Evolutionary conservation across 1,140 invertebrate genomes (phyloP).

Genomic region (Holcopasites calliopsidis): DNA sequence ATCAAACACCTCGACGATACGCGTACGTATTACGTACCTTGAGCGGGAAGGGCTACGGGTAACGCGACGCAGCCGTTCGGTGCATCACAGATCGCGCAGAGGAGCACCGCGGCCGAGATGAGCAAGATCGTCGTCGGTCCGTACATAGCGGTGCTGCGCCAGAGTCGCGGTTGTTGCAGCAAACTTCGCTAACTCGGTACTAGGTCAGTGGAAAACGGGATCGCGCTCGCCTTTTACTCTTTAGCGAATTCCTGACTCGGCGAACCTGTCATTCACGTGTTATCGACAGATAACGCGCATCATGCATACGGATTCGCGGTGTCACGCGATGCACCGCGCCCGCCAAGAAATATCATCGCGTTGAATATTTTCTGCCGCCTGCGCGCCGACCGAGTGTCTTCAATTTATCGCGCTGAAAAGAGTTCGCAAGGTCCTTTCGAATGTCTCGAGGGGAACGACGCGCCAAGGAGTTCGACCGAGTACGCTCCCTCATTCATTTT

Average conservation of each 20-base stretch:
- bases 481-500: not conserved
- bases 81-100: too few relatives aligned
- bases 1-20: too few relatives aligned
- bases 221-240: not conserved
- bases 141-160: not conserved
- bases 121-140: not conserved
- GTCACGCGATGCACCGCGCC: not conserved
- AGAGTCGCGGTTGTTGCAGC: too few relatives aligned
- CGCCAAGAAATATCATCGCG: not conserved
- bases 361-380: not conserved
- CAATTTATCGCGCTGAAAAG: not conserved
- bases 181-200: not conserved
- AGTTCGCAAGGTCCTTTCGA: too few relatives aligned
- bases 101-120: not conserved
- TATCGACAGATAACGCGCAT: too few relatives aligned
- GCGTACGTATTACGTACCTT: too few relatives aligned
- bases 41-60: too few relatives aligned
- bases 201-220: not conserved
- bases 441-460: not conserved
- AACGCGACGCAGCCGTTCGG: too few relatives aligned
- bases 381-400: not conserved
- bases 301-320: not conserved
- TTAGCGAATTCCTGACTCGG: not conserved
- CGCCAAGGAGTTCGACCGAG: too few relatives aligned
- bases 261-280: not conserved